Evolutionary conservation across 1,140 invertebrate species (phyloP).

Genomic region (Pemphigus obesinymphae): DNA sequence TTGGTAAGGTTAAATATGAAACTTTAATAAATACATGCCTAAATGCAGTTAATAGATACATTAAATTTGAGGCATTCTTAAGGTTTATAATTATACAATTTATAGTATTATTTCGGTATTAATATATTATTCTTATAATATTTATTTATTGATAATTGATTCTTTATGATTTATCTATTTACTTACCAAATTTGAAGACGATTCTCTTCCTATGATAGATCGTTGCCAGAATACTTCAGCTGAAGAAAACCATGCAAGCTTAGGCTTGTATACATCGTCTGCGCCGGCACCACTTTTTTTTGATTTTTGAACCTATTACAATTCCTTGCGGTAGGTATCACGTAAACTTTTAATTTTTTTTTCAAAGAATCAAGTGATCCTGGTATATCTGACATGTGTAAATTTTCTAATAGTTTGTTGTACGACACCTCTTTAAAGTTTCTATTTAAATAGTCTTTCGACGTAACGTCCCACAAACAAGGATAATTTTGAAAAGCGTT

Average conservation of each 20-base stretch:
- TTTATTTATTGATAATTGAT: conserved; percentile 3
- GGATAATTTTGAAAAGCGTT: too few relatives aligned
- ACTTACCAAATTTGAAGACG: conserved; percentile 5
- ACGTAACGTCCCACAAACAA: too few relatives aligned
- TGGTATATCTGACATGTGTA: not conserved
- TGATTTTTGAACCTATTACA: conserved; percentile 25
- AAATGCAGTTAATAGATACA: conserved; percentile 2
- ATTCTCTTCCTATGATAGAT: too few relatives aligned
- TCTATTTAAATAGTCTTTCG: too few relatives aligned
- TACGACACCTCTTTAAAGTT: too few relatives aligned
- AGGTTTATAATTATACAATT: conserved; percentile 1
- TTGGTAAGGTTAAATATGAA: conserved; percentile 10
- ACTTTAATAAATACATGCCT: too few relatives aligned
- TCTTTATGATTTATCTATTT: not conserved
- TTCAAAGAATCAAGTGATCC: not conserved
- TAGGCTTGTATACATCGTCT: too few relatives aligned
- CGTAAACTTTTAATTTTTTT: conserved; percentile 24
- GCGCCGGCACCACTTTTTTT: conserved; percentile 39
- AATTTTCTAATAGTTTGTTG: not conserved
- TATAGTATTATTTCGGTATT: not conserved
- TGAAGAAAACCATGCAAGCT: conserved; percentile 37
- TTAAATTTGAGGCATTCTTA: conserved; percentile 3
- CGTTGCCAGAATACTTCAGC: not conserved
- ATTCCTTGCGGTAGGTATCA: conserved; percentile 18
- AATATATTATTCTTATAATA: conserved; percentile 9